Percentiles rank a stretch among this genome's conserved stretches.
These are phyloP conservation scores for Anisognathus igniventris DNA, from an alignment of 2,797 vertebrate species.

Conservation along the genomic window DNA sequence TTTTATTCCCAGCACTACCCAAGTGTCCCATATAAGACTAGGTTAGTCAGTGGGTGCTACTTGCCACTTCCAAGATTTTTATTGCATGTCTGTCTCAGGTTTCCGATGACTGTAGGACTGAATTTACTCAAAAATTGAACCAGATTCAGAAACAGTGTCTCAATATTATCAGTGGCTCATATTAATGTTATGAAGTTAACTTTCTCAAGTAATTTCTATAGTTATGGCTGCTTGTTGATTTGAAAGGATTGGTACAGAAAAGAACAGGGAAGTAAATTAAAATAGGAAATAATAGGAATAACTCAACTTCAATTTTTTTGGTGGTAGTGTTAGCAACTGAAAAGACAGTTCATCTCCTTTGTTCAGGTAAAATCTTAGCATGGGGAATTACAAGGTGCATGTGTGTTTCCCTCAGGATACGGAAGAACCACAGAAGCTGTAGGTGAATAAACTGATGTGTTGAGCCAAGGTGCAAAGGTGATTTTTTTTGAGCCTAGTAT, in stretches of 20 bases:
- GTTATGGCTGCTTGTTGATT: not conserved
- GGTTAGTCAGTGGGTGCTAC: not conserved
- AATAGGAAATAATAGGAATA: not conserved
- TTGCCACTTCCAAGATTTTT: not conserved
- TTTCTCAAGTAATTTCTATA: not conserved
- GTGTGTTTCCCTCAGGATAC: not conserved
- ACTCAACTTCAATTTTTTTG: not conserved
- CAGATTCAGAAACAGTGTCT: not conserved
- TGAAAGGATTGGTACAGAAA: not conserved
- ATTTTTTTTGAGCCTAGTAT: not conserved
- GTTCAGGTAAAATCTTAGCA: not conserved
- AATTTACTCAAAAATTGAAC: not conserved
- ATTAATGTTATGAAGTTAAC: not conserved
- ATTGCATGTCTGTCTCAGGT: not conserved
- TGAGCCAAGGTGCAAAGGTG: not conserved
- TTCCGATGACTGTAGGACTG: not conserved
- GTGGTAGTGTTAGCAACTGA: not conserved
- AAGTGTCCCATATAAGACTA: not conserved
- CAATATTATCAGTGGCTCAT: not conserved
- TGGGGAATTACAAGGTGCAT: not conserved
- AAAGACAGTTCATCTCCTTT: not conserved
- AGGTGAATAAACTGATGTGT: not conserved
- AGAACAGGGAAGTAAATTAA: not conserved
- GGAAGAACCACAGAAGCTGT: not conserved
- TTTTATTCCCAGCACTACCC: not conserved